Conservation (phyloP, 1,140 invertebrate species). For the Gonioctena quinquepunctata region DNA sequence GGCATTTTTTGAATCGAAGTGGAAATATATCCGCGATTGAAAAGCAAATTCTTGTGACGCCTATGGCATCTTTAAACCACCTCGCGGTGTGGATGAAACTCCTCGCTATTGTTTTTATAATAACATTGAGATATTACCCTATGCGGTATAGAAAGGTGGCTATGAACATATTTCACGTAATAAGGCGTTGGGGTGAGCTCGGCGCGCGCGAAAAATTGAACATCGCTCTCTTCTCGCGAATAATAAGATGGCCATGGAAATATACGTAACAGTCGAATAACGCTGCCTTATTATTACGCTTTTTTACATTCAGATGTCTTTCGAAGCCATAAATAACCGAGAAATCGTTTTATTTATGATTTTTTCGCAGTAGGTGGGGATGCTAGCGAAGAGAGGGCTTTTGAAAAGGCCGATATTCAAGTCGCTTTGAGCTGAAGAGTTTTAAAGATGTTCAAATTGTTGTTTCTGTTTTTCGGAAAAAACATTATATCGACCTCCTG, state of each 20-base stretch:
- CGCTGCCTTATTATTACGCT: constrained; percentile 26
- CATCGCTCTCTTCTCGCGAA: constrained; percentile 32
- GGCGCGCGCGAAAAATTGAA: constrained; percentile 40
- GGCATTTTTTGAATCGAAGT: no score
- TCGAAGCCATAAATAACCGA: constrained; percentile 28
- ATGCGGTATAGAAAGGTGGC: constrained; percentile 48
- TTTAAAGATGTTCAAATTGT: no score
- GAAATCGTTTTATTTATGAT: constrained; percentile 25
- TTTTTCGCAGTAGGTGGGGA: constrained; percentile 11
- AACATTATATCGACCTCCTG: no score
- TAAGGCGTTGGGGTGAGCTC: constrained; percentile 36
- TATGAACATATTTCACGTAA: constrained; percentile 49
- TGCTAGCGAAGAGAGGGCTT: background rate
- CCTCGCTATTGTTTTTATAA: constrained; percentile 47
- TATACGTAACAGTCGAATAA: constrained; percentile 30
- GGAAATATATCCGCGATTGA: background rate
- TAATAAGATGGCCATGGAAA: constrained; percentile 40
- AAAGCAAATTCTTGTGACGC: background rate
- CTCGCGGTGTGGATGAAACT: constrained; percentile 25
- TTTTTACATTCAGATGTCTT: constrained; percentile 29
- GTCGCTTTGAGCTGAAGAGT: background rate
- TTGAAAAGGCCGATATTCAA: background rate
- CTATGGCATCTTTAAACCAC: constrained; percentile 17
- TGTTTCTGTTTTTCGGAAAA: no score
- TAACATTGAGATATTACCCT: constrained; percentile 49